These are phyloP conservation scores for Elgaria multicarinata DNA, from an alignment of 2,113 vertebrate genomes.

Conservation along the genomic window DNA sequence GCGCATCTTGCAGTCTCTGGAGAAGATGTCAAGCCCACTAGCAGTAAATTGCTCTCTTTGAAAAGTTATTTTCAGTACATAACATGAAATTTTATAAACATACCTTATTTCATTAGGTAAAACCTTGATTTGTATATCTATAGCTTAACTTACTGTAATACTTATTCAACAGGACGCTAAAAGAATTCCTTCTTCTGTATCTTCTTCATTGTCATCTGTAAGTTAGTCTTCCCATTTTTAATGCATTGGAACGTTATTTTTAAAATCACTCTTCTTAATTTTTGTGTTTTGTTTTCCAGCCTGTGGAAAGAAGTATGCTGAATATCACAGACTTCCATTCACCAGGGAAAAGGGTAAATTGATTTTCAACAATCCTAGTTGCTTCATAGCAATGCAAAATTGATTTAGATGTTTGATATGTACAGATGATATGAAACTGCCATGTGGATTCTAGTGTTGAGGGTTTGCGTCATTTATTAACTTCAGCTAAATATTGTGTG, in stretches of 20 bases:
- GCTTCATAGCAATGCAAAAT: background rate
- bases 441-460: background rate
- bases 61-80: constrained; percentile 1
- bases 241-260: constrained; percentile 3
- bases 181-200: constrained; percentile 88
- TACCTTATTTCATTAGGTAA: constrained; percentile 1
- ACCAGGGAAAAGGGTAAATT: constrained; percentile 87
- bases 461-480: background rate
- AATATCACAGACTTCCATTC: constrained; percentile 76
- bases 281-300: constrained; percentile 72
- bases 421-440: background rate
- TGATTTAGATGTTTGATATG: background rate
- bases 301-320: constrained; percentile 80
- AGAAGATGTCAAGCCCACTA: constrained; percentile 97
- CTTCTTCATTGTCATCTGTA: constrained; percentile 85
- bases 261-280: constrained; percentile 25
- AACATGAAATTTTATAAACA: background rate
- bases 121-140: background rate
- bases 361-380: background rate
- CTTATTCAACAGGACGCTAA: constrained; percentile 89
- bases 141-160: constrained; percentile 37
- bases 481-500: background rate
- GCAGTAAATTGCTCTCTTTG: constrained; percentile 80
- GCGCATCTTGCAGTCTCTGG: constrained; percentile 93
- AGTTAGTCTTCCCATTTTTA: constrained; percentile 66